A percentile compares a stretch with the other conserved stretches of the same genome.
Conservation (phyloP, 2,888 invertebrate genomes). For the Rhaphigaster nebulosa region DNA sequence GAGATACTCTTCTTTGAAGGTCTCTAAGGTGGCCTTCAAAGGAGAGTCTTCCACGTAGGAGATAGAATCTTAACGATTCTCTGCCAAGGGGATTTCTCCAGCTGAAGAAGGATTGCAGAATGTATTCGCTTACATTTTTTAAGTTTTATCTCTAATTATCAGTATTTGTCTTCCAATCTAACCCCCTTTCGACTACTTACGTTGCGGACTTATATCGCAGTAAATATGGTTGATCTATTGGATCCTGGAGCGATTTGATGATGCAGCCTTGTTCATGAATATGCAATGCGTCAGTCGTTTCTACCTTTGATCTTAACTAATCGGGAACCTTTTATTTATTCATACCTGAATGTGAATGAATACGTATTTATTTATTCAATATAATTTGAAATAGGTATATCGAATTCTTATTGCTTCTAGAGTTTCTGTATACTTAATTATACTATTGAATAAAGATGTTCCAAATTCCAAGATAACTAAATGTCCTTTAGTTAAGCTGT, state of each 20-base stretch:
- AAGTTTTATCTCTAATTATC: slow-evolving; percentile 30
- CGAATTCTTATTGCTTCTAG: neutral
- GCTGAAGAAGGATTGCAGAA: slow-evolving; percentile 11
- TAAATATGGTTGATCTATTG: slow-evolving; percentile 18
- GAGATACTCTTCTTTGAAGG: slow-evolving; percentile 8
- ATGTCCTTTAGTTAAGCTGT: no score
- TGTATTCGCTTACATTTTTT: slow-evolving; percentile 13
- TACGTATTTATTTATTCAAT: neutral
- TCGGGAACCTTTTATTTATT: neutral
- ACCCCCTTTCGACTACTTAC: slow-evolving; percentile 14
- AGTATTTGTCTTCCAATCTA: slow-evolving; percentile 22
- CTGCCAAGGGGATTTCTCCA: slow-evolving; percentile 20
- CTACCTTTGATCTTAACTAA: slow-evolving; percentile 12
- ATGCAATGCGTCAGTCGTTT: neutral
- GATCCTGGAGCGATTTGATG: neutral
- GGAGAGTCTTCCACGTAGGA: slow-evolving; percentile 18
- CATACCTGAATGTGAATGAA: neutral
- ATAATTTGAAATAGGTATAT: neutral
- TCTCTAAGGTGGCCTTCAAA: slow-evolving; percentile 34
- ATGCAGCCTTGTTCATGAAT: slow-evolving; percentile 21
- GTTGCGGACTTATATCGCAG: neutral
- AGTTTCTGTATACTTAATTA: neutral
- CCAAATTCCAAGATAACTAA: no score
- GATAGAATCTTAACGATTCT: slow-evolving; percentile 46
- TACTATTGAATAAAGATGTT: no score